phyloP scores from a whole-genome alignment of 2,888 invertebrate species.

The Diadegma fenestrale region DNA sequence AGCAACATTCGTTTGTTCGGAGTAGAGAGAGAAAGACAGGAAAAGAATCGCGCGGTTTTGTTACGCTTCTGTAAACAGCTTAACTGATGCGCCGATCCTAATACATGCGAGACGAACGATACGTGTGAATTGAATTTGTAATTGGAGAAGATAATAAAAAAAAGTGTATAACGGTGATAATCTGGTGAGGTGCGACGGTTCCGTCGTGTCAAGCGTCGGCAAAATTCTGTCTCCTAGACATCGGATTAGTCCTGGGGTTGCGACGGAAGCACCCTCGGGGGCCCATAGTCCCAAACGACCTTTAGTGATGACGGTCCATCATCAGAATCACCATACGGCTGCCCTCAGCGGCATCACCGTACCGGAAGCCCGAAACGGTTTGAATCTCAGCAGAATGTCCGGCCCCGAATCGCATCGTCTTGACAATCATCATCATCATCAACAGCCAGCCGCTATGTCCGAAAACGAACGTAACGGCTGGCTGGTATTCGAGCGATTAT shows the following conservation, averaged over 20 bases:
- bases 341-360: constrained; percentile 82
- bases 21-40: constrained; percentile 2
- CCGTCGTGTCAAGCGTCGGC: constrained; percentile 75
- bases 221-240: constrained; percentile 84
- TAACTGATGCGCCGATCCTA: constrained; percentile 4
- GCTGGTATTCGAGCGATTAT: constrained; percentile 74
- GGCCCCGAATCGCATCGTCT: constrained; percentile 79
- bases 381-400: constrained; percentile 82
- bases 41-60: constrained; percentile 36
- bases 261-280: constrained; percentile 82
- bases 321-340: constrained; percentile 84
- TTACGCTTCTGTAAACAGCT: constrained; percentile 26
- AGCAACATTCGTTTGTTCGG: constrained; percentile 27
- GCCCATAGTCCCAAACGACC: constrained; percentile 80
- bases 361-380: constrained; percentile 76
- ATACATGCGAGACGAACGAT: not conserved
- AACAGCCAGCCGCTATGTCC: constrained; percentile 70
- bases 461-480: constrained; percentile 65
- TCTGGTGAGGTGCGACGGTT: constrained; percentile 45
- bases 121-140: not conserved
- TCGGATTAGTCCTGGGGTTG: constrained; percentile 82
- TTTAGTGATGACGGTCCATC: constrained; percentile 84
- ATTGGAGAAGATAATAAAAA: not conserved
- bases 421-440: constrained; percentile 74
- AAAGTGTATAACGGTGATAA: constrained; percentile 14